Percentiles rank a stretch among this genome's conserved stretches.
These are phyloP conservation scores for Climacteris rufus DNA, from an alignment of 2,113 vertebrate genomes.

Conservation along the genomic window DNA sequence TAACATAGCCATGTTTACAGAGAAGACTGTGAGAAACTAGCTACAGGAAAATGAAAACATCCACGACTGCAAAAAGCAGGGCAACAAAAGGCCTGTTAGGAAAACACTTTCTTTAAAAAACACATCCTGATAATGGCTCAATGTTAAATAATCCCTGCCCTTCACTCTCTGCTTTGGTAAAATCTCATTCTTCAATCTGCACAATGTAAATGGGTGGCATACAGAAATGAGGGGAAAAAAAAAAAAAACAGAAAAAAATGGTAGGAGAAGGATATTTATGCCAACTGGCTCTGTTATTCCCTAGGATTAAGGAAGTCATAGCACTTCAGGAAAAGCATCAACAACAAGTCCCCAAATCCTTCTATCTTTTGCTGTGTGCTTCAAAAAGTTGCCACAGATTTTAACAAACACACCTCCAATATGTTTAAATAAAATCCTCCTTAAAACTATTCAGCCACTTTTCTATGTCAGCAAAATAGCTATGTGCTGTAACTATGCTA, in stretches of 20 bases:
- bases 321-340: background rate
- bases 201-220: background rate
- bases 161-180: background rate
- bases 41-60: no score
- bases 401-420: background rate
- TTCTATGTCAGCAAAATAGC: background rate
- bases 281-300: background rate
- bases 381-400: background rate
- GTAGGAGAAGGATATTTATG: background rate
- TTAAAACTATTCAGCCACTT: background rate
- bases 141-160: slow-evolving; percentile 13
- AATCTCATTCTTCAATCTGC: background rate
- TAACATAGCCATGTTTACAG: no score
- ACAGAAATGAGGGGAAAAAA: background rate
- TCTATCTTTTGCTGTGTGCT: background rate
- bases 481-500: background rate
- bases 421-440: background rate
- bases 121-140: slow-evolving; percentile 42
- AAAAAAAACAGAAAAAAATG: background rate
- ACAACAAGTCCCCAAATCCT: background rate
- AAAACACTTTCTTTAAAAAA: background rate
- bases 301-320: background rate
- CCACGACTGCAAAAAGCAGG: no score
- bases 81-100: background rate
- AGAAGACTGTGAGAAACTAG: no score